phyloP scores from a whole-genome alignment of 2,113 vertebrate species.

The Arizona elegans region DNA sequence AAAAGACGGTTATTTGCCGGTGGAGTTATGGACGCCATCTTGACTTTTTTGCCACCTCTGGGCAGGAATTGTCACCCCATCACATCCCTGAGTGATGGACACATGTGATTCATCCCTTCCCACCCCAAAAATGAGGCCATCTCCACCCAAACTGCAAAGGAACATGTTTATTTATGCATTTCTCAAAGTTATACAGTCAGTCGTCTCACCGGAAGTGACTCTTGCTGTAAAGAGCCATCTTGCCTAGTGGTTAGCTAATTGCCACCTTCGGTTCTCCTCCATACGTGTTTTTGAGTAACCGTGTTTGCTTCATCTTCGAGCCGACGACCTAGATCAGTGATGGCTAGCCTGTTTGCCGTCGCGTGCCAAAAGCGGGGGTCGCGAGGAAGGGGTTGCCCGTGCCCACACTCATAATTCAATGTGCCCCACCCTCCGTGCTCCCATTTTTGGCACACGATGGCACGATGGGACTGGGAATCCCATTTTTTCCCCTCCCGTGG shows the following conservation, averaged over 20 bases:
- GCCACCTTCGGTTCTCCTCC: neutral
- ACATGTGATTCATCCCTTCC: neutral
- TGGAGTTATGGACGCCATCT: neutral
- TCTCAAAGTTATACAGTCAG: too few species aligned
- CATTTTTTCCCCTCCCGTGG: too few species aligned
- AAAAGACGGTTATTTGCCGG: neutral
- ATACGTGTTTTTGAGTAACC: neutral
- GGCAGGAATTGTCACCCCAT: neutral
- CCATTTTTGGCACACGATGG: too few species aligned
- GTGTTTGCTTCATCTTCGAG: neutral
- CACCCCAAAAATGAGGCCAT: neutral
- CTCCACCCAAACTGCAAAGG: neutral
- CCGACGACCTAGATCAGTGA: too few species aligned
- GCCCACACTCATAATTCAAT: too few species aligned
- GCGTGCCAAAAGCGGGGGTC: too few species aligned
- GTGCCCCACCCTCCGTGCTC: too few species aligned
- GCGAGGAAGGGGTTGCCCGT: too few species aligned
- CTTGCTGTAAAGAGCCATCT: neutral
- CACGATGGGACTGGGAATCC: too few species aligned
- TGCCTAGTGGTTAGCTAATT: neutral
- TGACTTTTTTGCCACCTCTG: neutral
- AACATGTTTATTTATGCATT: neutral
- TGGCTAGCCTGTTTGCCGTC: too few species aligned
- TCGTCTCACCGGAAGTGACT: too few species aligned
- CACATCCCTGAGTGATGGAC: neutral